A percentile compares a stretch with the other conserved stretches of the same genome.
Evolutionary conservation across 2,797 vertebrate species (phyloP).

Genomic region (Parauchenoglanis ngamensis): DNA sequence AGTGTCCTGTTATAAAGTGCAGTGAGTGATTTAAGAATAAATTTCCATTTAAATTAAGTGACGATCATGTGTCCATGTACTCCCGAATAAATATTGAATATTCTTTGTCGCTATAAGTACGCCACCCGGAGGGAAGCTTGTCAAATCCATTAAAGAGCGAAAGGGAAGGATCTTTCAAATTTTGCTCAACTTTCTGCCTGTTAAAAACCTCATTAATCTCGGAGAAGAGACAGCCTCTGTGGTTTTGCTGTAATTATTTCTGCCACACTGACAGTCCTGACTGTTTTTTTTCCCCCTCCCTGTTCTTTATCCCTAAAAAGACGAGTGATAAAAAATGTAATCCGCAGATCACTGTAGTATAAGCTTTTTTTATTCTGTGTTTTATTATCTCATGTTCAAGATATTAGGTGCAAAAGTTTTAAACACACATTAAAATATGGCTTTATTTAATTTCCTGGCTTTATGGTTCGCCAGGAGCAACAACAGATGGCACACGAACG

Average conservation of each 20-base stretch:
- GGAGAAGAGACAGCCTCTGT: background rate
- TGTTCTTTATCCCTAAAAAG: background rate
- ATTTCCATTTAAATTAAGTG: background rate
- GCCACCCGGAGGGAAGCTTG: background rate
- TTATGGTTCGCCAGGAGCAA: no score
- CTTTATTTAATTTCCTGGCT: background rate
- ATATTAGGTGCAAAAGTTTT: background rate
- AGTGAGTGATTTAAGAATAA: no score
- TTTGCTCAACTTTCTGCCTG: background rate
- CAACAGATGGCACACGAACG: background rate
- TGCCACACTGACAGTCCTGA: background rate
- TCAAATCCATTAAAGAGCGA: background rate
- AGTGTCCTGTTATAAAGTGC: no score
- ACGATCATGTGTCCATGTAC: background rate
- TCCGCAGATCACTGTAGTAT: background rate
- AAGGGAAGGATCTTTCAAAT: background rate
- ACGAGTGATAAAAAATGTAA: background rate
- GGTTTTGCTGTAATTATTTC: background rate
- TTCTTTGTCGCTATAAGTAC: background rate
- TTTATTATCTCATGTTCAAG: no score
- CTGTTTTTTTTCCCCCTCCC: background rate
- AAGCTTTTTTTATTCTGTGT: background rate
- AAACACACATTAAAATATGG: background rate
- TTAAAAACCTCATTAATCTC: constrained; percentile 5
- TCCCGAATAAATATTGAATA: background rate